These are phyloP conservation scores for Hypomecis punctinalis DNA, from an alignment of 2,888 invertebrate genomes.

Conservation along the genomic window DNA sequence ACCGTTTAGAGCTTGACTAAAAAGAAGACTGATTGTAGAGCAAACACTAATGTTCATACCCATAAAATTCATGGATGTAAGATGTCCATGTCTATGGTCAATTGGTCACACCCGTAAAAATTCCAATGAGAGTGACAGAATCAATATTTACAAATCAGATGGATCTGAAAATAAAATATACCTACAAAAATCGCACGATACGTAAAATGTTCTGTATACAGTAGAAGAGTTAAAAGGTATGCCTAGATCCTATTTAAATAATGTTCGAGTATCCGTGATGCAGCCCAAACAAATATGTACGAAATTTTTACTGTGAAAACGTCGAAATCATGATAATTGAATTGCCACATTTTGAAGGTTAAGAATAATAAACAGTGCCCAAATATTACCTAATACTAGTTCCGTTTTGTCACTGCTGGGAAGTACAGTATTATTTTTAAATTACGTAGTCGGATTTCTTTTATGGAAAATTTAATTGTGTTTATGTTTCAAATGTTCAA, in stretches of 20 bases:
- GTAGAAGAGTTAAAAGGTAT: not conserved
- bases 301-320: slow-evolving; percentile 51
- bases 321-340: slow-evolving; percentile 68
- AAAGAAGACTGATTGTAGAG: no score
- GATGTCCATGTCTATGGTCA: no score
- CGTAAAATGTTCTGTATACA: not conserved
- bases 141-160: not conserved
- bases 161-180: not conserved
- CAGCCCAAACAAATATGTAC: slow-evolving; percentile 30
- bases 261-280: slow-evolving; percentile 27
- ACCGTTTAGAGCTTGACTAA: no score
- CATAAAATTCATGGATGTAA: no score
- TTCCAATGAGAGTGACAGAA: no score
- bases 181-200: not conserved
- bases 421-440: slow-evolving; percentile 41
- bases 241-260: slow-evolving; percentile 23
- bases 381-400: slow-evolving; percentile 64
- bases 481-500: slow-evolving; percentile 7
- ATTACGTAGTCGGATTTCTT: slow-evolving; percentile 37
- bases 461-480: slow-evolving; percentile 14
- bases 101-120: no score
- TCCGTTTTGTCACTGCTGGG: slow-evolving; percentile 59
- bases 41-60: no score
- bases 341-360: slow-evolving; percentile 68
- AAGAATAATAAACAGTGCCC: slow-evolving; percentile 54